A percentile compares a stretch with the other conserved stretches of the same genome.
Evolutionary conservation across 2,888 invertebrate genomes (phyloP).

Genomic region (Callyntrura sp.): DNA sequence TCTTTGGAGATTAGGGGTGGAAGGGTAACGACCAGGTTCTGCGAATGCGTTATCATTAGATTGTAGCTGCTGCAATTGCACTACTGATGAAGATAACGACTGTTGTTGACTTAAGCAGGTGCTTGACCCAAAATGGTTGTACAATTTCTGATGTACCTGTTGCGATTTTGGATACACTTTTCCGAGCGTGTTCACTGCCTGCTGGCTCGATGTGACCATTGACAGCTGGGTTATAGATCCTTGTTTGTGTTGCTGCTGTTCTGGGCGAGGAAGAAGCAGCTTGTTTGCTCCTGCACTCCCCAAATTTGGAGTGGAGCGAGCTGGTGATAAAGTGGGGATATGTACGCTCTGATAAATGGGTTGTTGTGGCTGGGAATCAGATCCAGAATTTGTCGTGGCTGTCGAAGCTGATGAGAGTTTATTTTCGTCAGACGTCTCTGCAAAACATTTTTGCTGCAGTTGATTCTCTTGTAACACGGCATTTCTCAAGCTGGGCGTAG

Average conservation of each 20-base stretch:
- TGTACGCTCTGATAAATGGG: constrained; percentile 73
- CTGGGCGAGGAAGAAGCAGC: constrained; percentile 43
- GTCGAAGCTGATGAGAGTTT: constrained; percentile 31
- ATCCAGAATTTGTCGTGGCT: constrained; percentile 2
- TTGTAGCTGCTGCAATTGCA: constrained; percentile 52
- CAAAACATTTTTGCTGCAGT: constrained; percentile 61
- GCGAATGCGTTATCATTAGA: constrained; percentile 70
- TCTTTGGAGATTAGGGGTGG: constrained; percentile 73
- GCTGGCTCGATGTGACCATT: constrained; percentile 63
- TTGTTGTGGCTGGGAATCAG: constrained; percentile 39
- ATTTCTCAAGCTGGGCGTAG: constrained; percentile 80
- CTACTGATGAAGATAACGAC: constrained; percentile 51
- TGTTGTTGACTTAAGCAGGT: constrained; percentile 64
- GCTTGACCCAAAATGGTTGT: constrained; percentile 71
- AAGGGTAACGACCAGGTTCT: constrained; percentile 71
- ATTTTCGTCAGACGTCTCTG: constrained; percentile 44
- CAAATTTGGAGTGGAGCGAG: constrained; percentile 86
- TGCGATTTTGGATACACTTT: constrained; percentile 56
- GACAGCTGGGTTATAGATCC: constrained; percentile 67
- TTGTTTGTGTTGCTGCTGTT: constrained; percentile 64
- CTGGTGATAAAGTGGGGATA: constrained; percentile 84
- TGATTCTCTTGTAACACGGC: constrained; percentile 69
- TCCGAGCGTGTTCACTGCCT: constrained; percentile 68
- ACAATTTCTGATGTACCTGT: constrained; percentile 55
- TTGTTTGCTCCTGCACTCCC: constrained; percentile 71